Conservation (phyloP, 2,113 vertebrate genomes). For the Cairina moschata region DNA sequence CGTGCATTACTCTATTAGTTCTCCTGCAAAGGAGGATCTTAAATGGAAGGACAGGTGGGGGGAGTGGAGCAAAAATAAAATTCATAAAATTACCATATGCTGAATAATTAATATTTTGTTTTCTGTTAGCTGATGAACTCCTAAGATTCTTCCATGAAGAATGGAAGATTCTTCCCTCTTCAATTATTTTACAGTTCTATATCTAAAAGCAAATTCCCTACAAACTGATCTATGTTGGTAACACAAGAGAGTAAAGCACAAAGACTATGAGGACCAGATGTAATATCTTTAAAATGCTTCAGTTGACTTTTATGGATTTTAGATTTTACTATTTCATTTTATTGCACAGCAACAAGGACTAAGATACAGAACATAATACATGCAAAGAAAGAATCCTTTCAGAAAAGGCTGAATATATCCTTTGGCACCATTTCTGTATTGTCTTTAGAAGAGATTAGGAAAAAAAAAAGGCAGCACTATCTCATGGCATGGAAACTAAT, state of each 20-base stretch:
- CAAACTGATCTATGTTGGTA: neutral
- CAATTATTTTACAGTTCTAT: neutral
- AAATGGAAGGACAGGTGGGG: neutral
- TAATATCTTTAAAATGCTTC: neutral
- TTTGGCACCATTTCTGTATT: neutral
- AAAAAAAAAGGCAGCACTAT: neutral
- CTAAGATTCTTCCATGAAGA: neutral
- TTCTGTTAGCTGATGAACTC: neutral
- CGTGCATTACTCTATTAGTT: neutral
- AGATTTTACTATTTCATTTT: slow-evolving; percentile 19
- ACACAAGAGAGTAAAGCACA: neutral
- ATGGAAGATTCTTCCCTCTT: neutral
- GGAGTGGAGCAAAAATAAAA: neutral
- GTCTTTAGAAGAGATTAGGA: neutral
- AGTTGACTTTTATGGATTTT: slow-evolving; percentile 24
- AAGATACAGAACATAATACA: neutral
- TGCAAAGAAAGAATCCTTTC: neutral
- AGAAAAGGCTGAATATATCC: neutral
- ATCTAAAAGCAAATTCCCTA: neutral
- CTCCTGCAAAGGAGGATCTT: neutral
- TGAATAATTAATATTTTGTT: neutral
- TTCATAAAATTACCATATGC: neutral
- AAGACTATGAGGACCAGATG: neutral
- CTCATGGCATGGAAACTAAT: neutral
- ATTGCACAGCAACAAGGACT: slow-evolving; percentile 42